Conservation (phyloP, 2,113 vertebrate genomes). For the Apaloderma vittatum region DNA sequence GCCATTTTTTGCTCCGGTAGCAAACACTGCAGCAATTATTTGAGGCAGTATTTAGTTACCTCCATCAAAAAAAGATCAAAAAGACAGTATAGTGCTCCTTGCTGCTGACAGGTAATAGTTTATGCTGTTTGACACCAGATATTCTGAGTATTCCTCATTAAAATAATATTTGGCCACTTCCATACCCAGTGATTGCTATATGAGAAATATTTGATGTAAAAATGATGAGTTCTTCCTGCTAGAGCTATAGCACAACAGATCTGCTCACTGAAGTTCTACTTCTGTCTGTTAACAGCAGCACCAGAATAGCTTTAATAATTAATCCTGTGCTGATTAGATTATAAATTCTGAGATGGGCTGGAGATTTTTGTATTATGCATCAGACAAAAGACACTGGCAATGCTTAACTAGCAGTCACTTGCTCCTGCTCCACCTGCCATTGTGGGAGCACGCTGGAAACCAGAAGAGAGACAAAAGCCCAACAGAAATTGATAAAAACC, state of each 20-base stretch:
- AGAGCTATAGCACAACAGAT: not conserved
- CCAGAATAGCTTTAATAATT: slow-evolving; percentile 43
- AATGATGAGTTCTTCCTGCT: not conserved
- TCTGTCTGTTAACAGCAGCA: not conserved
- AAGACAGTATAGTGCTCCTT: not conserved
- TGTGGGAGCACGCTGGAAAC: slow-evolving; percentile 25
- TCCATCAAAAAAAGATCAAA: not conserved
- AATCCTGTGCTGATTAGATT: slow-evolving; percentile 41
- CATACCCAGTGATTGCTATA: not conserved
- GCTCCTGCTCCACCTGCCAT: slow-evolving; percentile 47
- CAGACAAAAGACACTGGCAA: slow-evolving; percentile 54
- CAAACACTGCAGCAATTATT: not conserved
- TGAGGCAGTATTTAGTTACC: not conserved
- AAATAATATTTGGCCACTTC: not conserved
- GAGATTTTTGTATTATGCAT: slow-evolving; percentile 15
- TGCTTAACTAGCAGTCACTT: slow-evolving; percentile 50
- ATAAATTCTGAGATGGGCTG: not conserved
- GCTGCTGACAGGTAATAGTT: not conserved
- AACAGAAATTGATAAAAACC: slow-evolving; percentile 20
- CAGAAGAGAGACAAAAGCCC: slow-evolving; percentile 26
- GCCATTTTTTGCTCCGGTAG: not conserved
- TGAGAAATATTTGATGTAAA: not conserved
- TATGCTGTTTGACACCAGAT: not conserved
- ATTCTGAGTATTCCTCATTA: not conserved
- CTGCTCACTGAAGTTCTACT: not conserved